These are phyloP conservation scores for Nesidiocoris tenuis DNA, from an alignment of 2,888 invertebrate genomes.

Conservation along the genomic window DNA sequence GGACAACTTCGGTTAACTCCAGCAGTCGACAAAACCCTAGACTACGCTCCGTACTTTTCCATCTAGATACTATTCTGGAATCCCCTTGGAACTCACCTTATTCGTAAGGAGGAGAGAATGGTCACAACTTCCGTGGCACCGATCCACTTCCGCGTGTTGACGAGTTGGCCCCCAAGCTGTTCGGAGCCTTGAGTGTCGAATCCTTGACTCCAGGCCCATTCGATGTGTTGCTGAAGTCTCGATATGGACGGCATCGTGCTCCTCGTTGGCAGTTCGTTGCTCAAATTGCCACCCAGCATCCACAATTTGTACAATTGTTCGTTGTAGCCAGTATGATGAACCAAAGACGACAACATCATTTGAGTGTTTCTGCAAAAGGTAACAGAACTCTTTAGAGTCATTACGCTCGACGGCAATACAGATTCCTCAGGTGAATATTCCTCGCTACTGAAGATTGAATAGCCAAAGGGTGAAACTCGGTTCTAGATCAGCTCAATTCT, in stretches of 20 bases:
- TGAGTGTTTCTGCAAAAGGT: conserved; percentile 69
- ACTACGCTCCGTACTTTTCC: too few species aligned
- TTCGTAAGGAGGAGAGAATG: conserved; percentile 75
- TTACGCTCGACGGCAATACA: too few species aligned
- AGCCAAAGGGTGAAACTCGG: too few species aligned
- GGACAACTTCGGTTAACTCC: too few species aligned
- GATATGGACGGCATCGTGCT: conserved; percentile 81
- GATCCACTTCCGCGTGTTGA: conserved; percentile 89
- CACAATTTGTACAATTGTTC: conserved; percentile 57
- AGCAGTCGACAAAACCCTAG: too few species aligned
- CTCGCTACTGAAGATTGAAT: too few species aligned
- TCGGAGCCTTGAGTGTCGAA: conserved; percentile 82
- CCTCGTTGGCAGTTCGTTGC: conserved; percentile 59
- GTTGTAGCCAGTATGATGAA: conserved; percentile 68
- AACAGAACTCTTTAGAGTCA: neutral
- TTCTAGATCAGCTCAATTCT: too few species aligned
- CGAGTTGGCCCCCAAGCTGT: conserved; percentile 76
- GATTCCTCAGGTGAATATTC: too few species aligned
- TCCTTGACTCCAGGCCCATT: conserved; percentile 77
- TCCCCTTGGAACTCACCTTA: too few species aligned
- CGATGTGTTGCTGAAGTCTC: conserved; percentile 78
- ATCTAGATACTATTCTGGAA: too few species aligned
- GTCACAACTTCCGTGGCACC: conserved; percentile 90
- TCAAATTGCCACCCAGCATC: conserved; percentile 53
- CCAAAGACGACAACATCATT: conserved; percentile 82